These are phyloP conservation scores for Arctocebus calabarensis DNA, from an alignment of 2,797 vertebrate species.

Conservation along the genomic window DNA sequence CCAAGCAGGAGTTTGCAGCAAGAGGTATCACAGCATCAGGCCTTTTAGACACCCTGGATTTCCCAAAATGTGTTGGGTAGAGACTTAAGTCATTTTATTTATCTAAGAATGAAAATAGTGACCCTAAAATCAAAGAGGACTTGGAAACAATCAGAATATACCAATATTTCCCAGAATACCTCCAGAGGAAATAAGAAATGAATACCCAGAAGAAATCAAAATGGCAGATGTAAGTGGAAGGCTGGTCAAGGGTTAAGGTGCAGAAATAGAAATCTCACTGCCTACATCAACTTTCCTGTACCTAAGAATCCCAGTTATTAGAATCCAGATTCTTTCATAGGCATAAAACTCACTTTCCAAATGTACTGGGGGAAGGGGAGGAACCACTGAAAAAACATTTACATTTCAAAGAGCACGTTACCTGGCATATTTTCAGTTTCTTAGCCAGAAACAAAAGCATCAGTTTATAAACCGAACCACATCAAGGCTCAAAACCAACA, in stretches of 20 bases:
- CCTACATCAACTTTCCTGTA: neutral
- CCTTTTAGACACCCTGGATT: neutral
- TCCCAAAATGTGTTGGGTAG: neutral
- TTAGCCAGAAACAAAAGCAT: slow-evolving; percentile 11
- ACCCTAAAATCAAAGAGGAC: neutral
- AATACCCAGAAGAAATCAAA: neutral
- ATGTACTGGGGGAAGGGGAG: neutral
- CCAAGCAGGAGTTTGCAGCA: neutral
- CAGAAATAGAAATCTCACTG: neutral
- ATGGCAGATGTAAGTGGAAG: neutral
- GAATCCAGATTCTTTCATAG: slow-evolving; percentile 9
- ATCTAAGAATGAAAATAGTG: neutral
- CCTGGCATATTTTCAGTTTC: neutral
- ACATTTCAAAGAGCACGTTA: slow-evolving; percentile 43
- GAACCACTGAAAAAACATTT: neutral
- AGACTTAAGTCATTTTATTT: neutral
- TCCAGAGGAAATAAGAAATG: slow-evolving; percentile 37
- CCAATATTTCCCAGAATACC: neutral
- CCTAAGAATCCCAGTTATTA: neutral
- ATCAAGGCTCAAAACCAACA: neutral
- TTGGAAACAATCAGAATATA: neutral
- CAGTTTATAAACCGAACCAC: neutral
- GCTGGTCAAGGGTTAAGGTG: neutral
- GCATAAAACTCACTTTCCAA: neutral
- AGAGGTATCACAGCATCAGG: neutral